Conservation (phyloP, 2,113 vertebrate species). For the Cygnus buccinator region DNA sequence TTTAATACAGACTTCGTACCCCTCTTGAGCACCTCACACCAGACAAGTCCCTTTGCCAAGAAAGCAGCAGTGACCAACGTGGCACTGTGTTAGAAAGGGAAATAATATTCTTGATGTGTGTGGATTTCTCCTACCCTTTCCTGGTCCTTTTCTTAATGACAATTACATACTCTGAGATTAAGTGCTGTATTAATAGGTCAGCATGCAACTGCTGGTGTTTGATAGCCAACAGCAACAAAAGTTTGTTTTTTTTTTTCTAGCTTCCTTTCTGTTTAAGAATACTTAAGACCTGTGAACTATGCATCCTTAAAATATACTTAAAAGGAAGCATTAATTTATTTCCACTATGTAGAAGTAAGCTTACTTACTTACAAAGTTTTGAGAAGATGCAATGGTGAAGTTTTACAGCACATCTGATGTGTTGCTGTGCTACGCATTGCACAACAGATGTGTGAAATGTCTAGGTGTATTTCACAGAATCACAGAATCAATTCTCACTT, state of each 20-base stretch:
- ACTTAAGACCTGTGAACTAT: neutral
- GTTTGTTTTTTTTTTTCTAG: neutral
- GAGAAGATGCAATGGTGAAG: neutral
- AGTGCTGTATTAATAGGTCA: neutral
- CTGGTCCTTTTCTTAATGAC: neutral
- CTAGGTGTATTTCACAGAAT: neutral
- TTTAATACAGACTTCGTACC: neutral
- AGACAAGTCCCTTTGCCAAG: neutral
- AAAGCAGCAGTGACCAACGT: neutral
- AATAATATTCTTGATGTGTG: neutral
- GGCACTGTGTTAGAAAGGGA: accelerated
- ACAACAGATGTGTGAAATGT: neutral
- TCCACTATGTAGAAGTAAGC: neutral
- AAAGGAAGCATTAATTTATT: neutral
- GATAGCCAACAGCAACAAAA: neutral
- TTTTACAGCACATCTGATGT: neutral
- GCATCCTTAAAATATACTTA: neutral
- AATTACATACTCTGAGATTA: neutral
- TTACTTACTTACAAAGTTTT: neutral
- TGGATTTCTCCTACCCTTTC: neutral
- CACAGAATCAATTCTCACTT: neutral
- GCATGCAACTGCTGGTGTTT: neutral
- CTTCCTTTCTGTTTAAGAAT: neutral
- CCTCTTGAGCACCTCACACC: neutral
- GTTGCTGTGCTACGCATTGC: neutral